Conservation (phyloP, 2,797 vertebrate species). For the Coluber constrictor region DNA sequence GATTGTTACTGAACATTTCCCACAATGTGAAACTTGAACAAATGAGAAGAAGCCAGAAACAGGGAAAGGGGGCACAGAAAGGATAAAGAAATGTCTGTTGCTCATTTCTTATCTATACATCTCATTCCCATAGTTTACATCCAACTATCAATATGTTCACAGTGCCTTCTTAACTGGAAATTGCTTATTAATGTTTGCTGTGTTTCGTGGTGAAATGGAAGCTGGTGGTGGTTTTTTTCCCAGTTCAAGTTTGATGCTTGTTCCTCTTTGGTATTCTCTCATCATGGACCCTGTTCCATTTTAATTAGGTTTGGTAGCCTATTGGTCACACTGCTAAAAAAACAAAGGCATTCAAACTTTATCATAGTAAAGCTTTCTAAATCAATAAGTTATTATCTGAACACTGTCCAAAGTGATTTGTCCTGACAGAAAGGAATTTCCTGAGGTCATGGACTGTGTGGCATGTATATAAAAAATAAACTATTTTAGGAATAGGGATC, state of each 20-base stretch:
- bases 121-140: neutral
- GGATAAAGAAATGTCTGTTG: neutral
- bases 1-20: neutral
- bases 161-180: neutral
- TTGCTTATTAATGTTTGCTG: neutral
- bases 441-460: neutral
- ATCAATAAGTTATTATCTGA: neutral
- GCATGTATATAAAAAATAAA: neutral
- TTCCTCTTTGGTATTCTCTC: neutral
- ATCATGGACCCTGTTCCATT: neutral
- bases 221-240: neutral
- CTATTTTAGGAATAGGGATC: neutral
- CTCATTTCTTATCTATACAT: neutral
- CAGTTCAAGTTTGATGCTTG: neutral
- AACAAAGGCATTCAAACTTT: neutral
- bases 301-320: neutral
- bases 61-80: neutral
- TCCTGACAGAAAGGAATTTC: neutral
- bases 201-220: conserved; percentile 14
- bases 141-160: neutral
- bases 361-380: neutral
- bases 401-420: neutral
- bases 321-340: conserved; percentile 2
- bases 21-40: neutral
- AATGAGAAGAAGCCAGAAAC: neutral